Conservation (phyloP, 92 coral and sea anemone species). For the Palythoa grandis region DNA sequence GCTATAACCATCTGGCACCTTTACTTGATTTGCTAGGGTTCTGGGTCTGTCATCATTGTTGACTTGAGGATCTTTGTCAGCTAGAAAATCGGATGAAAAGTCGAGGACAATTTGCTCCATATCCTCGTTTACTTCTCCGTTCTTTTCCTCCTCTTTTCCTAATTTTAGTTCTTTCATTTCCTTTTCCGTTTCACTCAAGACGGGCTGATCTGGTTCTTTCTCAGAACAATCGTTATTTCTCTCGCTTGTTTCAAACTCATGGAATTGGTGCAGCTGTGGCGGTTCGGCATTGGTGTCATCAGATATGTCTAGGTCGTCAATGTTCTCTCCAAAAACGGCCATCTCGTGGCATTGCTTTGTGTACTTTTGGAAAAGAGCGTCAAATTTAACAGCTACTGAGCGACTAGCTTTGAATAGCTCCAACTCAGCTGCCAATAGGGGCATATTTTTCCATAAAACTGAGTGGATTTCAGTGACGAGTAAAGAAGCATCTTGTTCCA, state of each 20-base stretch:
- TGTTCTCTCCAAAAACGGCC: background rate
- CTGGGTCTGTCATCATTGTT: background rate
- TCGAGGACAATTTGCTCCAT: conserved; percentile 42
- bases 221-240: conserved; percentile 2
- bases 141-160: background rate
- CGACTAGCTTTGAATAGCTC: conserved; percentile 62
- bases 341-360: conserved; percentile 25
- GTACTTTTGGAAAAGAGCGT: background rate
- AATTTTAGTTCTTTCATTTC: background rate
- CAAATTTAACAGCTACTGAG: conserved; percentile 13
- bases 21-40: background rate
- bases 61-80: background rate
- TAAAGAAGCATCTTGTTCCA: conserved; percentile 45
- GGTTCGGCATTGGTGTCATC: background rate
- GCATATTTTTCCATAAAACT: conserved; percentile 70
- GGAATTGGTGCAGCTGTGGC: background rate
- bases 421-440: conserved; percentile 60
- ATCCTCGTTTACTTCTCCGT: background rate
- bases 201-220: background rate
- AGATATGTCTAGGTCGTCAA: background rate
- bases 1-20: background rate
- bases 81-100: background rate
- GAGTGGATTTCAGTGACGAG: conserved; percentile 70
- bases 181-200: background rate
- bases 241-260: conserved; percentile 4